Conservation (phyloP, 2,888 invertebrate species). For the Heliconius erato region DNA sequence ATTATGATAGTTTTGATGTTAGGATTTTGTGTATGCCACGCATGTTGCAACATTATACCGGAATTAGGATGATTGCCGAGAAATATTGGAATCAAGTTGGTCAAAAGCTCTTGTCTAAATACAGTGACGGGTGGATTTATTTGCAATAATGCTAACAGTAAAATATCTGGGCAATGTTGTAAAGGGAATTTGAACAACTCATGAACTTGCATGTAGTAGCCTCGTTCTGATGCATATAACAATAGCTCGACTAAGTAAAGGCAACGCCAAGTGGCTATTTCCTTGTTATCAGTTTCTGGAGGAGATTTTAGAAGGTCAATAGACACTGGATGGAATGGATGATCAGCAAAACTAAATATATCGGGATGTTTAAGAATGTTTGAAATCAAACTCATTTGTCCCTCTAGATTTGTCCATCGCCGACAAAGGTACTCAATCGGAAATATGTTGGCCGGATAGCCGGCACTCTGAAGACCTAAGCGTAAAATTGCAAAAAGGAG, state of each 20-base stretch:
- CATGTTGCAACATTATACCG: conserved; percentile 97
- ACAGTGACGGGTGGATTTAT: conserved; percentile 92
- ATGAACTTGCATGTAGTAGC: conserved; percentile 92
- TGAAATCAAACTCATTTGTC: conserved; percentile 95
- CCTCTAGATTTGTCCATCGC: conserved; percentile 97
- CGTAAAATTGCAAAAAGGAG: conserved; percentile 93
- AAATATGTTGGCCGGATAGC: conserved; percentile 89
- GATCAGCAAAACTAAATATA: conserved; percentile 97
- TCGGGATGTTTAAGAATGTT: conserved; percentile 96
- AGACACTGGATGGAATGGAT: conserved; percentile 93
- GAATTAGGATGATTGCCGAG: conserved; percentile 98
- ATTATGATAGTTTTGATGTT: conserved; percentile 93
- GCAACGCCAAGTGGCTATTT: conserved; percentile 96
- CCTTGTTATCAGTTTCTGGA: conserved; percentile 97
- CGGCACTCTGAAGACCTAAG: conserved; percentile 91
- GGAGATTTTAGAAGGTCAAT: conserved; percentile 96
- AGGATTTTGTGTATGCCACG: conserved; percentile 94
- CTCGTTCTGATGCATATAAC: conserved; percentile 94
- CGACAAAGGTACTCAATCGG: conserved; percentile 96
- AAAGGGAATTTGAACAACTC: conserved; percentile 97
- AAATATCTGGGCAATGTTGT: conserved; percentile 97
- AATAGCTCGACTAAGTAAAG: conserved; percentile 95
- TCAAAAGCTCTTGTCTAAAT: conserved; percentile 94
- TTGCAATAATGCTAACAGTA: conserved; percentile 95
- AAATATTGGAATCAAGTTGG: conserved; percentile 96